phyloP scores from a whole-genome alignment of 2,888 invertebrate species.

The Macropis europaea region DNA sequence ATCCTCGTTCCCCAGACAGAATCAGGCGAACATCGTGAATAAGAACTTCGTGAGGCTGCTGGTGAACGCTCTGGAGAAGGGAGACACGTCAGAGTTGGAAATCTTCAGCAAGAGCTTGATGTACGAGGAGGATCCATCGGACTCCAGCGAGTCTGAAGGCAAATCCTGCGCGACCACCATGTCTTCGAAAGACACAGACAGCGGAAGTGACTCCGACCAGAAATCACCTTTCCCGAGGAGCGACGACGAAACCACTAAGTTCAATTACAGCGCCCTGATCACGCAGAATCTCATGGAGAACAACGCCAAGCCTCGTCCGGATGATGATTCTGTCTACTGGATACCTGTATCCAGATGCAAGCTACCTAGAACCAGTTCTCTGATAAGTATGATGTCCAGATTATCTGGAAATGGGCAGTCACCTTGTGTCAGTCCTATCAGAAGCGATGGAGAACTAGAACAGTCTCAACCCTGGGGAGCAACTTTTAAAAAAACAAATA shows the following conservation, averaged over 20 bases:
- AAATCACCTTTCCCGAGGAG: slow-evolving; percentile 29
- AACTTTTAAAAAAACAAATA: not conserved
- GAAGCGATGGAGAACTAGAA: not conserved
- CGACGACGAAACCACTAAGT: slow-evolving; percentile 16
- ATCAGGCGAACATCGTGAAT: not conserved
- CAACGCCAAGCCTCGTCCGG: not conserved
- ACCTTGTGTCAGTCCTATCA: slow-evolving; percentile 65
- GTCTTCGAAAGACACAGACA: slow-evolving; percentile 61
- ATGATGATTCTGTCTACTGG: slow-evolving; percentile 66
- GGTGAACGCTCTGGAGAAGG: slow-evolving; percentile 59
- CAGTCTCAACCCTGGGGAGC: not conserved
- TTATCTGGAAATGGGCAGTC: slow-evolving; percentile 22
- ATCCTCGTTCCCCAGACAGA: not conserved
- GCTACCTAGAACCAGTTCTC: slow-evolving; percentile 60
- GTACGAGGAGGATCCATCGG: slow-evolving; percentile 15
- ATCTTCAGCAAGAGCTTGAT: not conserved
- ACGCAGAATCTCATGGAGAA: not conserved
- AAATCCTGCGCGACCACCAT: slow-evolving; percentile 53
- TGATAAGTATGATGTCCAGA: slow-evolving; percentile 55
- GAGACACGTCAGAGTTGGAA: not conserved
- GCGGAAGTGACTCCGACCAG: slow-evolving; percentile 45
- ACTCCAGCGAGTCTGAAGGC: slow-evolving; percentile 22
- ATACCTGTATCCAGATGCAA: slow-evolving; percentile 48
- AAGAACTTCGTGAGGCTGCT: slow-evolving; percentile 61
- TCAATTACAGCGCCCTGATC: not conserved